phyloP scores from a whole-genome alignment of 2,113 vertebrate genomes.

The Electrona antarctica region DNA sequence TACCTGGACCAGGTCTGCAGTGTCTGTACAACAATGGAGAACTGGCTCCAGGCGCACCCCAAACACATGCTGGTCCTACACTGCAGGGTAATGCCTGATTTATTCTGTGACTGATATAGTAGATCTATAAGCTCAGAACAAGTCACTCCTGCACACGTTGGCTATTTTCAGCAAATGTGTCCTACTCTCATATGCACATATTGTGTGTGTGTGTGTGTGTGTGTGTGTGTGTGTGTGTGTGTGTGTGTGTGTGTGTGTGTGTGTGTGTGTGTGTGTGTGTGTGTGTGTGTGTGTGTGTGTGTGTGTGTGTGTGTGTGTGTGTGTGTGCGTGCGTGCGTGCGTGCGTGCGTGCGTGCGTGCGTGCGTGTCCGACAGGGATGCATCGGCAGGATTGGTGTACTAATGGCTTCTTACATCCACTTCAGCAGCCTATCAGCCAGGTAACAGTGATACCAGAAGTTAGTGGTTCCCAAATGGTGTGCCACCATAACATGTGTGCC shows the following conservation, averaged over 20 bases:
- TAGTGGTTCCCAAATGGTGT: too few relatives aligned
- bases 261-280: too few relatives aligned
- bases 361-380: conserved; percentile 78
- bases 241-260: too few relatives aligned
- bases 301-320: conserved; percentile 6
- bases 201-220: too few relatives aligned
- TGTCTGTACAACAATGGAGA: conserved; percentile 88
- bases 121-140: too few relatives aligned
- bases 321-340: conserved; percentile 16
- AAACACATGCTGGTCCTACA: conserved; percentile 90
- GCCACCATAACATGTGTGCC: too few relatives aligned
- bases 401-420: conserved; percentile 90
- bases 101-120: background rate
- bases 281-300: background rate
- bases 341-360: background rate
- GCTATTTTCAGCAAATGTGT: too few relatives aligned
- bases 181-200: too few relatives aligned
- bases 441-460: conserved; percentile 73
- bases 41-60: conserved; percentile 85
- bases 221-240: too few relatives aligned
- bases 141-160: too few relatives aligned
- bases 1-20: conserved; percentile 87
- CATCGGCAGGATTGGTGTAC: conserved; percentile 88
- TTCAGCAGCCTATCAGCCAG: conserved; percentile 88
- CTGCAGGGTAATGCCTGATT: conserved; percentile 81